phyloP scores from a whole-genome alignment of 2,797 vertebrate genomes.

The Gadopsis marmoratus region DNA sequence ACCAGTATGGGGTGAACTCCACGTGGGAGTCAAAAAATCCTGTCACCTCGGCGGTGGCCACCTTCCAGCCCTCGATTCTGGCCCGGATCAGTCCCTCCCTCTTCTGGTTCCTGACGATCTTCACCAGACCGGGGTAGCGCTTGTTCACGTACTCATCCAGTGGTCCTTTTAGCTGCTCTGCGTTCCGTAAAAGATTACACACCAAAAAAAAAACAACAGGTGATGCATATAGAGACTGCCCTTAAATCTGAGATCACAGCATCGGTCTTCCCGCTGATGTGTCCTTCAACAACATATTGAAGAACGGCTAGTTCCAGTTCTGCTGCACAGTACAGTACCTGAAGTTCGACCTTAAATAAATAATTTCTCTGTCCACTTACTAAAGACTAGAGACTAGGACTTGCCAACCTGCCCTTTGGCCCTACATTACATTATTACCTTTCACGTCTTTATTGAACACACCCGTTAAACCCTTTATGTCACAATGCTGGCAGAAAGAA shows the following conservation, averaged over 20 bases:
- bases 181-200: slow-evolving; percentile 25
- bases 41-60: slow-evolving; percentile 91
- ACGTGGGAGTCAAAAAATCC: slow-evolving; percentile 98
- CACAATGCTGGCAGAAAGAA: too few species aligned
- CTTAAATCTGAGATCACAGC: background rate
- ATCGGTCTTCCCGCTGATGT: background rate
- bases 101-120: slow-evolving; percentile 96
- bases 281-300: background rate
- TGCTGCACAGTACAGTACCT: background rate
- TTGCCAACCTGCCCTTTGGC: background rate
- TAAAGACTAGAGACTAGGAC: background rate
- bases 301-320: background rate
- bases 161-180: slow-evolving; percentile 95
- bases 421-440: too few species aligned
- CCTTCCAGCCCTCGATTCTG: slow-evolving; percentile 97
- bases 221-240: background rate
- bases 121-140: slow-evolving; percentile 94
- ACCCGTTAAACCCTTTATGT: too few species aligned
- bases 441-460: too few species aligned
- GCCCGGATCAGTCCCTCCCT: slow-evolving; percentile 96
- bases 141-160: slow-evolving; percentile 97
- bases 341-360: slow-evolving; percentile 2
- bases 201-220: slow-evolving; percentile 2
- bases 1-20: slow-evolving; percentile 97
- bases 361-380: background rate